Evolutionary conservation across 2,888 invertebrate genomes (phyloP).

Genomic region (Steinernema scapterisci): DNA sequence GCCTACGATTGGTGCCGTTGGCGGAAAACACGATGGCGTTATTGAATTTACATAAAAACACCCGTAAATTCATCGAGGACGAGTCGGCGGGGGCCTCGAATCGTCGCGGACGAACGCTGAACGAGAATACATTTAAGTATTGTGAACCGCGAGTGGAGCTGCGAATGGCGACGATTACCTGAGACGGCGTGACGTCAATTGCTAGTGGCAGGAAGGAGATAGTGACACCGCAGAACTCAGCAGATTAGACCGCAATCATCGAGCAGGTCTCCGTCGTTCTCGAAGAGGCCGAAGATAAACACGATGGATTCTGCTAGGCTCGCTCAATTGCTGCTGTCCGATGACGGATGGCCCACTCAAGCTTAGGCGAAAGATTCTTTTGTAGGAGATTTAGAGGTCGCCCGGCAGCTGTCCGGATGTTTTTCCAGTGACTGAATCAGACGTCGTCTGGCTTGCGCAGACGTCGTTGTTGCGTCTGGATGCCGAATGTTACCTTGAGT

Average conservation of each 20-base stretch:
- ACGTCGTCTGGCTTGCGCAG: background rate
- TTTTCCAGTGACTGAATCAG: conserved; percentile 17
- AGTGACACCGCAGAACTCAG: conserved; percentile 8
- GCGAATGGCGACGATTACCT: conserved; percentile 16
- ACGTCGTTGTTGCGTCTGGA: background rate
- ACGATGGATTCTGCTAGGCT: background rate
- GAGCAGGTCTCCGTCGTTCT: background rate
- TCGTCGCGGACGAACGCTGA: background rate
- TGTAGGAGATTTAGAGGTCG: background rate
- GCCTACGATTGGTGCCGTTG: background rate
- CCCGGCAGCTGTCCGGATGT: background rate
- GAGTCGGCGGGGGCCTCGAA: background rate
- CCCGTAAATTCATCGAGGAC: background rate
- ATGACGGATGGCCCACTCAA: conserved; percentile 6
- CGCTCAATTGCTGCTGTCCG: background rate
- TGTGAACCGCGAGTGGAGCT: background rate
- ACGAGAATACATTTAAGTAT: background rate
- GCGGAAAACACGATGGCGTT: conserved; percentile 11
- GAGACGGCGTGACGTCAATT: conserved; percentile 18
- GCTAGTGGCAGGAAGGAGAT: background rate
- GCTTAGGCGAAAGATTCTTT: background rate
- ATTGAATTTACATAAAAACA: conserved; percentile 22
- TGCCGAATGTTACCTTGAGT: background rate
- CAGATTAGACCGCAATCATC: conserved; percentile 17
- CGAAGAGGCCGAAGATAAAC: conserved; percentile 16